Conservation (phyloP, 2,888 invertebrate genomes). For the Augochlorella aurata region DNA sequence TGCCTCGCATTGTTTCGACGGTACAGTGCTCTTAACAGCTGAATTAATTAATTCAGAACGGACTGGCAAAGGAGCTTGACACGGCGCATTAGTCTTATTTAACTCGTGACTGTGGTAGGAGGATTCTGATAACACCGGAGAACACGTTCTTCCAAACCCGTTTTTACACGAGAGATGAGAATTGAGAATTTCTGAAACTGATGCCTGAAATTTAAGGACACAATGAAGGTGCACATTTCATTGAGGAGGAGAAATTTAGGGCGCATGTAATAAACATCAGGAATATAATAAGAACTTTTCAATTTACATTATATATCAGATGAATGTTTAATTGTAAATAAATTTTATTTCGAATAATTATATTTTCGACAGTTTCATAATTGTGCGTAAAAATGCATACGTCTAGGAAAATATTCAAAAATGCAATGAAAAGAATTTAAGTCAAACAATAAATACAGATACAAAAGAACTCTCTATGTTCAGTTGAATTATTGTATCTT, state of each 20-base stretch:
- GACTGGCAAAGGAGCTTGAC: neutral
- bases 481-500: neutral
- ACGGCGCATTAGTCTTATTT: neutral
- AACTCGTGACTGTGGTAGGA: neutral
- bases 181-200: neutral
- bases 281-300: neutral
- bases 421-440: neutral
- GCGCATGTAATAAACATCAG: neutral
- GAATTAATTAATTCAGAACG: slow-evolving; percentile 56
- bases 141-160: neutral
- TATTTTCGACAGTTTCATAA: neutral
- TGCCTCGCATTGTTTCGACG: slow-evolving; percentile 51
- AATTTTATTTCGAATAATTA: neutral
- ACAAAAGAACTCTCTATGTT: neutral
- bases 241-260: neutral
- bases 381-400: neutral
- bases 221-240: neutral
- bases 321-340: neutral
- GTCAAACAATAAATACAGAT: too few species aligned
- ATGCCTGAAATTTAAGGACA: neutral
- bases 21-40: slow-evolving; percentile 30
- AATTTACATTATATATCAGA: neutral
- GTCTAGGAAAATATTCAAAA: neutral
- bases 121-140: neutral
- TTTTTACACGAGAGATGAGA: neutral